phyloP scores from a whole-genome alignment of 2,113 vertebrate species.

The Uropsilus gracilis region DNA sequence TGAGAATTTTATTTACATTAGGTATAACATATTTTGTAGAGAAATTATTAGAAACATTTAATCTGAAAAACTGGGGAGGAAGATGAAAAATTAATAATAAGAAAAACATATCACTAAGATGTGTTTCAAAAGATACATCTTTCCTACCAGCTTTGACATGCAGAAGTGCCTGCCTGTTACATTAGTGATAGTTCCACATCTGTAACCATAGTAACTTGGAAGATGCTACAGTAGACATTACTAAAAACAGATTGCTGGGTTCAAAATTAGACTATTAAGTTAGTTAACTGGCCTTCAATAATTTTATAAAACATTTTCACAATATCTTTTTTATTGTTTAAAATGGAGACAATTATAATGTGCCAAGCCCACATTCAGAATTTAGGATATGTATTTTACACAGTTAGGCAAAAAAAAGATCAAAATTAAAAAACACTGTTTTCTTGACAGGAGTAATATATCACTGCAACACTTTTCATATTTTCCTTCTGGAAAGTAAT shows the following conservation, averaged over 20 bases:
- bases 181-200: neutral
- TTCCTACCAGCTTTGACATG: neutral
- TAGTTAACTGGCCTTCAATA: neutral
- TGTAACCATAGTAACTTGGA: neutral
- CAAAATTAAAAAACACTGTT: neutral
- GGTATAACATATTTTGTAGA: neutral
- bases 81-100: neutral
- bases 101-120: neutral
- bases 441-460: neutral
- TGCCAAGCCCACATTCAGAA: neutral
- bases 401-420: neutral
- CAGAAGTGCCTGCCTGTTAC: neutral
- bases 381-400: neutral
- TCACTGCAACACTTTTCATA: neutral
- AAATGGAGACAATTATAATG: neutral
- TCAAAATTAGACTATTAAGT: neutral
- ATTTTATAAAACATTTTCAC: neutral
- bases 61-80: neutral
- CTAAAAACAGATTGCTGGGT: neutral
- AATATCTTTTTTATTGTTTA: neutral
- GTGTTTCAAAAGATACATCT: neutral
- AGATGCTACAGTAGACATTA: fast-evolving
- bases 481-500: neutral
- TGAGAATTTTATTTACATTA: neutral
- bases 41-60: constrained; percentile 9